Conservation (phyloP, 2,113 vertebrate genomes). For the Hippocampus abdominalis region DNA sequence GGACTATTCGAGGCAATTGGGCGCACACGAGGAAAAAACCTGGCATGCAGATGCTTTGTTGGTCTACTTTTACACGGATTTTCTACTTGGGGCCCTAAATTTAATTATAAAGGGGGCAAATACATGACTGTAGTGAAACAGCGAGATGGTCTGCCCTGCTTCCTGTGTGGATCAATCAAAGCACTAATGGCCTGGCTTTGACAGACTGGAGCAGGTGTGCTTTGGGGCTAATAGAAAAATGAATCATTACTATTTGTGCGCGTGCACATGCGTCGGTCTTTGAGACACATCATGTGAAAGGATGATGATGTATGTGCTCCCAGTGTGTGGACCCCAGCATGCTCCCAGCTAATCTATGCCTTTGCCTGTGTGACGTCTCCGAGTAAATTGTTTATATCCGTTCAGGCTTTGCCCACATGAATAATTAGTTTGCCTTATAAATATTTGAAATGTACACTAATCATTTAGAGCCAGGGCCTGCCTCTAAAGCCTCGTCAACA, state of each 20-base stretch:
- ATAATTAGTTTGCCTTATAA: constrained; percentile 77
- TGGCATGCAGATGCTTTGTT: background rate
- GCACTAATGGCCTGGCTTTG: constrained; percentile 63
- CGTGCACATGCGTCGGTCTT: constrained; percentile 17
- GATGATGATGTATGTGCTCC: constrained; percentile 43
- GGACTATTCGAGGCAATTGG: constrained; percentile 1
- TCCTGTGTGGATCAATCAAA: constrained; percentile 74
- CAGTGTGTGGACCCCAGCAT: constrained; percentile 39
- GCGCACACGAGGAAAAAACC: constrained; percentile 4
- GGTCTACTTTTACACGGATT: constrained; percentile 3
- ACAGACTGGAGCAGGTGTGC: constrained; percentile 72
- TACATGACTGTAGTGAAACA: constrained; percentile 22
- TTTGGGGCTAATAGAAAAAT: constrained; percentile 72
- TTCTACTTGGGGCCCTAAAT: constrained; percentile 2
- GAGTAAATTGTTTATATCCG: constrained; percentile 78
- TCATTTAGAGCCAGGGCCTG: constrained; percentile 73
- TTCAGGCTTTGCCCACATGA: constrained; percentile 70
- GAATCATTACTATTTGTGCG: constrained; percentile 56
- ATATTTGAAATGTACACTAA: constrained; percentile 73
- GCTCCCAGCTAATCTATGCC: constrained; percentile 64
- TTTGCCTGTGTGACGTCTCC: constrained; percentile 67
- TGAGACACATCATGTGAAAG: constrained; percentile 54
- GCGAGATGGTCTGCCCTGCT: constrained; percentile 36
- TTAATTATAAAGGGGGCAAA: background rate
- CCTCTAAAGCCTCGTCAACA: constrained; percentile 45